Conservation (phyloP, 2,888 invertebrate species). For the Noctua janthina region DNA sequence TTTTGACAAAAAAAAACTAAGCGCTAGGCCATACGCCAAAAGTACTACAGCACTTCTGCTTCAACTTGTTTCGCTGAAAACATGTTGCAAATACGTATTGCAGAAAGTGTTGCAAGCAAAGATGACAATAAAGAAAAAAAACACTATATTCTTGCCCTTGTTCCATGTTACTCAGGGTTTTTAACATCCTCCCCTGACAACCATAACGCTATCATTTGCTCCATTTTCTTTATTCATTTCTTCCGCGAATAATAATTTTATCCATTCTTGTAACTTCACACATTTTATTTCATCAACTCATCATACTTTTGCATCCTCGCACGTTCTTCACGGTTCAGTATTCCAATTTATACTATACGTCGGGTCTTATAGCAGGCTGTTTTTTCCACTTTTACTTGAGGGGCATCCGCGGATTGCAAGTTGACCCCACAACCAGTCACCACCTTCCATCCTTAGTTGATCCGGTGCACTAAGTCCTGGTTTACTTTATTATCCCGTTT, state of each 20-base stretch:
- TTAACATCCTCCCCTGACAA: background rate
- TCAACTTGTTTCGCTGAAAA: background rate
- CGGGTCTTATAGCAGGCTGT: background rate
- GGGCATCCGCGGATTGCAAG: background rate
- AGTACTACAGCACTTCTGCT: background rate
- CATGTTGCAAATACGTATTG: background rate
- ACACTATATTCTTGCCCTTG: background rate
- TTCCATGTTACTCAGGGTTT: background rate
- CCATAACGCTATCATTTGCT: background rate
- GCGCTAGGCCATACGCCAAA: background rate
- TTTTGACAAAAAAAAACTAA: background rate
- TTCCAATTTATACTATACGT: background rate
- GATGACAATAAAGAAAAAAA: background rate
- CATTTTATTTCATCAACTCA: background rate
- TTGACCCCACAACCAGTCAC: background rate
- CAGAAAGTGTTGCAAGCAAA: background rate
- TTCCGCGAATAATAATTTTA: too few species aligned
- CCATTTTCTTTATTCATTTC: background rate
- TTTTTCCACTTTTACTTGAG: background rate
- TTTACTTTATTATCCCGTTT: background rate
- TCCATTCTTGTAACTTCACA: background rate
- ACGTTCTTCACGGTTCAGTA: background rate
- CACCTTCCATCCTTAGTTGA: background rate
- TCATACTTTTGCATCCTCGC: background rate
- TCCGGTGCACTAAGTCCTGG: too few species aligned